Evolutionary conservation across 2,888 invertebrate species (phyloP).

Genomic region (Drosophila rubida): DNA sequence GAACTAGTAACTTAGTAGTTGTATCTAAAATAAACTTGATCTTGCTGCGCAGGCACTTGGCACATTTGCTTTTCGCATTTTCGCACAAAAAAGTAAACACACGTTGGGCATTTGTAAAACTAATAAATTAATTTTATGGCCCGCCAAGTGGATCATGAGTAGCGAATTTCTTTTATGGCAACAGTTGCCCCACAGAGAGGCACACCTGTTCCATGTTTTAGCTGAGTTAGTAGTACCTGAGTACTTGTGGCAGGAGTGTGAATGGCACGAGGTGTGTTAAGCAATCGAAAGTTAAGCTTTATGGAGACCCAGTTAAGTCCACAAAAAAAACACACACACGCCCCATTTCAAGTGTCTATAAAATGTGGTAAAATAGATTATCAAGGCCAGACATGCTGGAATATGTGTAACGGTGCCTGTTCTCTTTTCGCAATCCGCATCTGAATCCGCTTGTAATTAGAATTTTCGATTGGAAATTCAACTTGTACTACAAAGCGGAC

Average conservation of each 20-base stretch:
- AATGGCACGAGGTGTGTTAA: not conserved
- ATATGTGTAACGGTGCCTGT: slow-evolving; percentile 8
- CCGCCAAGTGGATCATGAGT: slow-evolving; percentile 42
- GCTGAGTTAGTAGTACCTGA: not conserved
- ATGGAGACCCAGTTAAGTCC: not conserved
- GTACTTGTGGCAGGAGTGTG: not conserved
- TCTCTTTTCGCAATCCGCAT: slow-evolving; percentile 10
- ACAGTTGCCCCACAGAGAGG: slow-evolving; percentile 4
- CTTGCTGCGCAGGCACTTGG: slow-evolving; percentile 22
- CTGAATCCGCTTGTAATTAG: slow-evolving; percentile 41
- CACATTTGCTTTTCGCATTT: slow-evolving; percentile 14
- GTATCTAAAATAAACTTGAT: not conserved
- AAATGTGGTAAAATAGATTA: not conserved
- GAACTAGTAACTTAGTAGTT: not conserved
- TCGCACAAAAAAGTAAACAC: slow-evolving; percentile 55
- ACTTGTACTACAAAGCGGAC: slow-evolving; percentile 34
- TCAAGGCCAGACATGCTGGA: slow-evolving; percentile 31
- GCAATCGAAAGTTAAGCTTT: not conserved
- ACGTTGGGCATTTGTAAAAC: slow-evolving; percentile 61
- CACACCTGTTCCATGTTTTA: slow-evolving; percentile 44
- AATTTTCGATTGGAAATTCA: slow-evolving; percentile 50
- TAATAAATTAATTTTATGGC: slow-evolving; percentile 71
- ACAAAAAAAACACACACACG: slow-evolving; percentile 15
- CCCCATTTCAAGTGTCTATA: slow-evolving; percentile 13
- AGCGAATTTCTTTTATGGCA: slow-evolving; percentile 48